These are phyloP conservation scores for Ladona fulva DNA, from an alignment of 1,140 invertebrate genomes.

Conservation along the genomic window DNA sequence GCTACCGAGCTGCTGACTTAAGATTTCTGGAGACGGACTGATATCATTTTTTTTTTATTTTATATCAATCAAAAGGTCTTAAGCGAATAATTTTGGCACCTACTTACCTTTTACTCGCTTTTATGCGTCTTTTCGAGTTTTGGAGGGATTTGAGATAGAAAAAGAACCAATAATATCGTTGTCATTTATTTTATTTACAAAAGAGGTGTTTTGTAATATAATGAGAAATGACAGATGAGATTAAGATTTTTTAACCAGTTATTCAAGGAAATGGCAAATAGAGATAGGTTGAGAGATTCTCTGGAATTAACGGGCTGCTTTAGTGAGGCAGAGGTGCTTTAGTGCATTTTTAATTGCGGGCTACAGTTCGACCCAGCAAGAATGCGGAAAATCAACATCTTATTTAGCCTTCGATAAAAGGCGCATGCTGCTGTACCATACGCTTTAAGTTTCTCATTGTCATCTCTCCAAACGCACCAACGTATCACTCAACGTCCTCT, in stretches of 20 bases:
- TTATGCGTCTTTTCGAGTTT: too few relatives aligned
- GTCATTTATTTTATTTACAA: not conserved
- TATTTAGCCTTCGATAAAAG: not conserved
- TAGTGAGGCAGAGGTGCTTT: not conserved
- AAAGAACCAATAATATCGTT: not conserved
- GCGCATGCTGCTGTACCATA: too few relatives aligned
- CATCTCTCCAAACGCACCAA: too few relatives aligned
- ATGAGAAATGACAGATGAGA: slow-evolving; percentile 9
- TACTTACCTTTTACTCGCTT: too few relatives aligned
- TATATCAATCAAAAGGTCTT: too few relatives aligned
- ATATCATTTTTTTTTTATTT: too few relatives aligned
- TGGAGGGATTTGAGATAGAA: not conserved
- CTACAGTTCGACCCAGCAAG: not conserved
- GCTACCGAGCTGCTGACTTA: too few relatives aligned
- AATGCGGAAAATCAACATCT: not conserved
- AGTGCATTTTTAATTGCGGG: not conserved
- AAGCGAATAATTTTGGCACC: too few relatives aligned
- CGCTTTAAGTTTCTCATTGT: too few relatives aligned
- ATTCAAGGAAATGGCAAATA: not conserved
- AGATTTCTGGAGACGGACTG: too few relatives aligned
- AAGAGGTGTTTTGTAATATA: slow-evolving; percentile 8
- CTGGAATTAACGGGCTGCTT: not conserved
- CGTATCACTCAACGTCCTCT: too few relatives aligned
- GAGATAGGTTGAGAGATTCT: not conserved
- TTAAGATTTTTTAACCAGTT: slow-evolving; percentile 10